Base-by-base conservation (phyloP, 2,113 vertebrate genomes). In the Atherinomorus stipes region DNA sequence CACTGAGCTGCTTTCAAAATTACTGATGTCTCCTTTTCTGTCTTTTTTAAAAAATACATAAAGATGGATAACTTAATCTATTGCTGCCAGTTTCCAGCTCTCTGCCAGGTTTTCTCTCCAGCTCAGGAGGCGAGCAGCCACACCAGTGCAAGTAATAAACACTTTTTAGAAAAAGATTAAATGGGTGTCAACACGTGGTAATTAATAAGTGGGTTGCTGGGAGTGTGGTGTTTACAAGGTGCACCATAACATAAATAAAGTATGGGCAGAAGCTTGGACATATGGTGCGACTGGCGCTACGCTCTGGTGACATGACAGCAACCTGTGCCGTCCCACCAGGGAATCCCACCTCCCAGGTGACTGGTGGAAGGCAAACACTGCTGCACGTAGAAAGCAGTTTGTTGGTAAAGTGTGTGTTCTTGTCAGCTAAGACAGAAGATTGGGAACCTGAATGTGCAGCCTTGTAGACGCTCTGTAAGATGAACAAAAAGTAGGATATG, bases 151-250 rank as follows among this genome's bases (percentile, higher is more conserved):
- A 93, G 93, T 90, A 94, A 94, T 94, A 94, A 95, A 95, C 94
- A 95, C 93, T 93, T 94, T 94, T 92, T 91, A 90, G 91, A 89
- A 94, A 94, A 94, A 92, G 88, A 92, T 92, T 88, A 93, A 94
- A 93, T 79, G 85, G 90, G 90, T 93, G 93, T 93, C 90, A 92
- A 91, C 89, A 89, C 80, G 74, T 88, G 72, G 90, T 93, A 93
- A 93, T 93, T 94, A 95, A 95, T 94, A 92, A 91, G 91, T 80
- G 84, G 83, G 93, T 85, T 91, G 90, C 93, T 91, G 92, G 64
- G 94, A 90, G 87, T 70, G 66, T 80, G 74, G 57, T 92, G 93
- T 94, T 94, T 94, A 93, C 92, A 93, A 88, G 90, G 60, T 83
- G 88, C 82, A 80, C 87, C 88, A 90, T 92, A 92, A 92, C 92